phyloP scores from a whole-genome alignment of 2,888 invertebrate species.

The Mesorhabditis belari region DNA sequence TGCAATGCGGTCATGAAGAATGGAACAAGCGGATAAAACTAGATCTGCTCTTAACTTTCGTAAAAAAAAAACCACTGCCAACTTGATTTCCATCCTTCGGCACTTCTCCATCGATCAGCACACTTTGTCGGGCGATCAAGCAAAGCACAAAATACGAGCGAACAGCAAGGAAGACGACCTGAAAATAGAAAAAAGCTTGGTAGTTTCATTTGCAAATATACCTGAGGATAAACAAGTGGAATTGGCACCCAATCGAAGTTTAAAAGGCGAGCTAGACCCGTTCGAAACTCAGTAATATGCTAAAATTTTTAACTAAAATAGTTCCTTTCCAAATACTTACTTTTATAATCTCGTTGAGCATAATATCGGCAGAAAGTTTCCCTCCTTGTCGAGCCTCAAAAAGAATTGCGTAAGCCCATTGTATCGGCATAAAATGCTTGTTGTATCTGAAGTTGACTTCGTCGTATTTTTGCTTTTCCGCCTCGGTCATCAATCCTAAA shows the following conservation, averaged over 20 bases:
- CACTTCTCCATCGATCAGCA: conserved; percentile 32
- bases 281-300: conserved; percentile 28
- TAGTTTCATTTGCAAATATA: conserved; percentile 10
- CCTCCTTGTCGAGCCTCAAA: conserved; percentile 29
- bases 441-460: conserved; percentile 17
- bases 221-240: conserved; percentile 46
- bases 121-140: conserved; percentile 42
- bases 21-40: conserved; percentile 35
- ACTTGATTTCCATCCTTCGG: conserved; percentile 20
- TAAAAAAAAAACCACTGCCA: neutral
- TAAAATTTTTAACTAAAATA: conserved; percentile 5
- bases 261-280: conserved; percentile 28
- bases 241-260: conserved; percentile 45
- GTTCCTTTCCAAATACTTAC: too few species aligned
- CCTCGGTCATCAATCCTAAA: conserved; percentile 26
- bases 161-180: conserved; percentile 49
- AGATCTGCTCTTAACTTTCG: too few species aligned
- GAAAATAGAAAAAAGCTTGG: conserved; percentile 11
- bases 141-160: conserved; percentile 46
- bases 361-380: conserved; percentile 30
- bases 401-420: conserved; percentile 29
- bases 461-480: conserved; percentile 18
- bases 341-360: conserved; percentile 36
- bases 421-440: conserved; percentile 31
- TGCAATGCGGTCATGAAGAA: conserved; percentile 44